Evolutionary conservation across 2,888 invertebrate genomes (phyloP).

Genomic region (Ophraella communa): DNA sequence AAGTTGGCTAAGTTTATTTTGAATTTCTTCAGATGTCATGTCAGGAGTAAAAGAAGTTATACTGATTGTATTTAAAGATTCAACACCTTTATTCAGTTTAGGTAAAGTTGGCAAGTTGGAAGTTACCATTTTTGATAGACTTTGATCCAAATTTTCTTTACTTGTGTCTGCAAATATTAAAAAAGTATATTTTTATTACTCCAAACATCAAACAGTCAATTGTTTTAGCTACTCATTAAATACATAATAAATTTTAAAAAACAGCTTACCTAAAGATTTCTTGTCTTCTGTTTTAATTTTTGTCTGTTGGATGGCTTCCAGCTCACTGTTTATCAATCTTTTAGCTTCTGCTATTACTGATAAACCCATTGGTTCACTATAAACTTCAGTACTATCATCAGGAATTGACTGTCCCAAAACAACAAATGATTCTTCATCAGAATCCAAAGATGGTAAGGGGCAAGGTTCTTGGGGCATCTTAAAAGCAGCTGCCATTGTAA

Average conservation of each 20-base stretch:
- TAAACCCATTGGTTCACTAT: slow-evolving; percentile 20
- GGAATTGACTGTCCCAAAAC: slow-evolving; percentile 40
- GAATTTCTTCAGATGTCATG: slow-evolving; percentile 50
- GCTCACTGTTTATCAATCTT: slow-evolving; percentile 38
- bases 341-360: slow-evolving; percentile 39
- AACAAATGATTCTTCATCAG: slow-evolving; percentile 45
- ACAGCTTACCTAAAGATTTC: background rate
- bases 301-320: slow-evolving; percentile 3
- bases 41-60: slow-evolving; percentile 40
- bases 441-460: slow-evolving; percentile 31
- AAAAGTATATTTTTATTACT: background rate
- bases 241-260: background rate
- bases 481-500: slow-evolving; percentile 15
- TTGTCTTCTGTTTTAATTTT: background rate
- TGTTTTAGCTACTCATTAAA: background rate
- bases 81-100: slow-evolving; percentile 26
- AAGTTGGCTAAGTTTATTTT: slow-evolving; percentile 49
- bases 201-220: too few relatives aligned
- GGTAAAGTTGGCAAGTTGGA: slow-evolving; percentile 29
- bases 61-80: slow-evolving; percentile 27
- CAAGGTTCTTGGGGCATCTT: slow-evolving; percentile 34
- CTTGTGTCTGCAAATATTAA: background rate
- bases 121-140: background rate
- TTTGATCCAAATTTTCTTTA: background rate
- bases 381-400: slow-evolving; percentile 24